Evolutionary conservation across 2,113 vertebrate genomes (phyloP), one percentile per base, ranked within the genome.

Genomic region (Antennarius striatus): DNA sequence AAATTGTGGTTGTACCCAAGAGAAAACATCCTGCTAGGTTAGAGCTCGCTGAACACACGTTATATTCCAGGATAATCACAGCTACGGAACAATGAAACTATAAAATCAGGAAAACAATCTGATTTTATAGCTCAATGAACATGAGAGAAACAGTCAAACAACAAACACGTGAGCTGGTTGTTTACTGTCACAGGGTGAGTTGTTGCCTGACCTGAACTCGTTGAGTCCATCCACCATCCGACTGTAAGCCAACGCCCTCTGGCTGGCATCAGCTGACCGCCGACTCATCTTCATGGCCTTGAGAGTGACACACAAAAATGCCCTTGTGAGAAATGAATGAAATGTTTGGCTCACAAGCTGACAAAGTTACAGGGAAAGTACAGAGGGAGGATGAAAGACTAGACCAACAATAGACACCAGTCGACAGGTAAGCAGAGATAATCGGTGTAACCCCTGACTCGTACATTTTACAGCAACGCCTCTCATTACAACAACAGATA

Each of bases 281-380:
- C 96, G 95, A 78, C 96, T 97, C 94, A 97, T 96, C 93, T 98
- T 99, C 97, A 99, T 98, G 68, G 98, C 98, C 98, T 99, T 94
- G 77, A 90, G 86, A 92, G 78, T 62, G 91, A 92, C 56, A 87
- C 67, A 79, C 63, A 83, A 46, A 73, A n/a, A 80, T 48, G 39
- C 5, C 49, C 57, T 63, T 77, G 32, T 36, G 32, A 5, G 32
- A 3, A 36, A 36, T 7, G 32, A 36, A 43, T 83, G 48, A 81
- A 63, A 73, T 57, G 79, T 68, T 67, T 78, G 74, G 17, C 73
- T 68, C 29, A 17, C 28, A 75, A 36, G 60, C 45, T 39, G 56
- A 58, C 17, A 69, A 57, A 66, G 39, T 60, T 63, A 29, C 29
- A 29, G 63, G 49, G 56, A 59, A 60, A 32, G 40, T 42, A 32